A percentile compares a stretch with the other conserved stretches of the same genome.
These are phyloP conservation scores for Mamestra configurata DNA, from an alignment of 1,140 invertebrate genomes.

Conservation along the genomic window DNA sequence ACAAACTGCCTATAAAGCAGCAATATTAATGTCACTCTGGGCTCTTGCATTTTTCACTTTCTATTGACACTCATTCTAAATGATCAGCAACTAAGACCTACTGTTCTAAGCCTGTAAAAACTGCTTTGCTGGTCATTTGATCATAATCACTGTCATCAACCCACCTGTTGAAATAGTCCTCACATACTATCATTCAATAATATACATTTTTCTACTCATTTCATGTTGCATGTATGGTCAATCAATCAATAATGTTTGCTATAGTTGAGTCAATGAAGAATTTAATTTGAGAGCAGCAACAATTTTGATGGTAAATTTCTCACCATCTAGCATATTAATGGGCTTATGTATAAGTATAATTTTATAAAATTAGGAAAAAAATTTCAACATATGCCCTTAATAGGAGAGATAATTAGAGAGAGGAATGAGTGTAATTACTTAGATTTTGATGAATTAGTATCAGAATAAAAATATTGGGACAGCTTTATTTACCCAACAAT, in stretches of 20 bases:
- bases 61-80: conserved; percentile 24
- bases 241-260: conserved; percentile 9
- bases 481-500: too few species aligned
- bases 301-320: neutral
- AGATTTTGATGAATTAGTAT: too few species aligned
- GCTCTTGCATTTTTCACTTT: conserved; percentile 39
- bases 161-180: neutral
- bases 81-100: neutral
- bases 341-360: neutral
- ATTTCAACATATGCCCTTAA: too few species aligned
- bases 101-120: neutral
- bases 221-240: conserved; percentile 45
- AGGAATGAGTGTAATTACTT: too few species aligned
- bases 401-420: too few species aligned
- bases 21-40: conserved; percentile 31
- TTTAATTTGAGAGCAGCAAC: neutral
- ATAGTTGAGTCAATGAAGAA: conserved; percentile 27
- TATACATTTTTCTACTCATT: conserved; percentile 8
- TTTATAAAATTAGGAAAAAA: neutral
- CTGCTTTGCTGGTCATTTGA: conserved; percentile 10
- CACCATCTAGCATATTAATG: neutral
- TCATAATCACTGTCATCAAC: conserved; percentile 3
- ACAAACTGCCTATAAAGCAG: conserved; percentile 37
- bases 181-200: conserved; percentile 19
- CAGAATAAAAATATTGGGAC: too few species aligned